Percentiles rank a stretch among this genome's conserved stretches.
phyloP scores from a whole-genome alignment of 1,140 invertebrate species.

The Carcinoscorpius rotundicauda region DNA sequence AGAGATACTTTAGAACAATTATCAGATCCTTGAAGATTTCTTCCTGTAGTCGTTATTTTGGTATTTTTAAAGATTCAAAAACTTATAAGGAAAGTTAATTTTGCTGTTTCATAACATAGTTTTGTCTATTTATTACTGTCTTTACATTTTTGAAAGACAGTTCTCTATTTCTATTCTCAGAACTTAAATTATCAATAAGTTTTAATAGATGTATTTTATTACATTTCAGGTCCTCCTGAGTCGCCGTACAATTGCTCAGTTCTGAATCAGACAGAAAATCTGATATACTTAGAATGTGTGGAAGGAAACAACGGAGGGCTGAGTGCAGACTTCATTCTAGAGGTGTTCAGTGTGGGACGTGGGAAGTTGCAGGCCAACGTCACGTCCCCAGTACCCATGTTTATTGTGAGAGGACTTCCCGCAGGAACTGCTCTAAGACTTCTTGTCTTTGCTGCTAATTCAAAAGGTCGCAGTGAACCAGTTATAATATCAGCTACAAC shows the following conservation, averaged over 20 bases:
- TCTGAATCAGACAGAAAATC: slow-evolving; percentile 71
- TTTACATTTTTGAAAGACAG: no score
- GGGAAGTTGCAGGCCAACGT: slow-evolving; percentile 42
- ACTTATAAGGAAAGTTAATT: no score
- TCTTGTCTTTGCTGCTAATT: slow-evolving; percentile 53
- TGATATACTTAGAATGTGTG: slow-evolving; percentile 57
- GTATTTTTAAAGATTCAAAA: no score
- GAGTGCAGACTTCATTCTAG: slow-evolving; percentile 61
- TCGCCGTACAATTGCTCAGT: slow-evolving; percentile 71
- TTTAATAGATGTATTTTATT: neutral
- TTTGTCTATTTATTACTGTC: no score
- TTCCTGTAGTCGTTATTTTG: no score
- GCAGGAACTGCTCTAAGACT: slow-evolving; percentile 28
- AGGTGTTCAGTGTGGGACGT: slow-evolving; percentile 49
- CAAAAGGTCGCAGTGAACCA: slow-evolving; percentile 50
- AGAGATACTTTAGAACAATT: no score
- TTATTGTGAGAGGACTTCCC: slow-evolving; percentile 45
- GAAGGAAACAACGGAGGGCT: slow-evolving; percentile 77
- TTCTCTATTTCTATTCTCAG: no score
- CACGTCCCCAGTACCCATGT: slow-evolving; percentile 40
- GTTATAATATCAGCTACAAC: slow-evolving; percentile 21
- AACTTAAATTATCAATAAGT: no score
- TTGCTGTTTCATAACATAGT: no score
- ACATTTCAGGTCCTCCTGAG: slow-evolving; percentile 42
- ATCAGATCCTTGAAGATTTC: no score